These are phyloP conservation scores for Synanthedon andrenaeformis DNA, from an alignment of 2,888 invertebrate species.

Conservation along the genomic window DNA sequence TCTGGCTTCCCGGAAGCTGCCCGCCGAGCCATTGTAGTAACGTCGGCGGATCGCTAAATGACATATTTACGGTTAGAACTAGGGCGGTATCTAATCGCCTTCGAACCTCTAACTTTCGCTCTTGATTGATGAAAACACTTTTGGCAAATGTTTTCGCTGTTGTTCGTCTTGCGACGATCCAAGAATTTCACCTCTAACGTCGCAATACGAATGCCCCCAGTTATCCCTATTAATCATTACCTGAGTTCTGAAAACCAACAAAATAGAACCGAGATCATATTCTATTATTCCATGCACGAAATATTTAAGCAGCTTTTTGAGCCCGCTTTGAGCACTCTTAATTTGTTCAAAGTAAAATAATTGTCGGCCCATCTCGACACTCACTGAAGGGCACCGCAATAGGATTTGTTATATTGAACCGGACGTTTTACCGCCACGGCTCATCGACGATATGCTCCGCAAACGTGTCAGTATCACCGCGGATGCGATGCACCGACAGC, in stretches of 20 bases:
- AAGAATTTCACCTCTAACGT: slow-evolving; percentile 76
- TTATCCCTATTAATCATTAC: not conserved
- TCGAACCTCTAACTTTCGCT: slow-evolving; percentile 68
- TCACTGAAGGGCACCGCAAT: slow-evolving; percentile 25
- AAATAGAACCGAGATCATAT: too few species aligned
- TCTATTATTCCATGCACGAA: too few species aligned
- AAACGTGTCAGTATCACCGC: slow-evolving; percentile 8
- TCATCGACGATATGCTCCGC: slow-evolving; percentile 32
- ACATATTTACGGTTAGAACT: slow-evolving; percentile 74
- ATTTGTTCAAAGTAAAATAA: not conserved
- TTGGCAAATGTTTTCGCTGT: slow-evolving; percentile 77
- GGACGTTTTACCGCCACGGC: slow-evolving; percentile 24
- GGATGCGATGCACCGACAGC: too few species aligned
- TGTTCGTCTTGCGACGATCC: slow-evolving; percentile 72
- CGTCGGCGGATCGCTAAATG: not conserved
- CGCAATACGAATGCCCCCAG: slow-evolving; percentile 18
- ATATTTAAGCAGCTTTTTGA: too few species aligned
- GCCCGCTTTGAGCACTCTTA: slow-evolving; percentile 67
- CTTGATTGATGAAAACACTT: slow-evolving; percentile 21
- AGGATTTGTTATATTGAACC: too few species aligned
- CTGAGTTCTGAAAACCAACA: not conserved
- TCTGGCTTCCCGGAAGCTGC: not conserved
- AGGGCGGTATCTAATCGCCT: slow-evolving; percentile 9
- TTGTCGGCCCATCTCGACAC: slow-evolving; percentile 57
- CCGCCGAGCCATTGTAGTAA: not conserved